These are phyloP conservation scores for Antechinus stuartii DNA, from an alignment of 2,113 vertebrate species.

Conservation along the genomic window DNA sequence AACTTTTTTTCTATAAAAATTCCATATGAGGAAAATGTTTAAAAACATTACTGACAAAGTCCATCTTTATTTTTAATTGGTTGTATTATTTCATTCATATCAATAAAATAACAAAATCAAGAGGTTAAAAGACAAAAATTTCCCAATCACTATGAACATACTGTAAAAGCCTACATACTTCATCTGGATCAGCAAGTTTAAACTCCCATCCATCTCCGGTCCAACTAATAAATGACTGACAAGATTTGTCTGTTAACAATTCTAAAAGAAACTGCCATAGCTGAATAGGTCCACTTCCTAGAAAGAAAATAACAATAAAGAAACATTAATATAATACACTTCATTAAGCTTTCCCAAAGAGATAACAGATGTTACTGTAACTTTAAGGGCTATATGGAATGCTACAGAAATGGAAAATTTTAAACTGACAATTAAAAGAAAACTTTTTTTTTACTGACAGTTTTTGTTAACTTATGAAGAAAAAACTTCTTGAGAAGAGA, in stretches of 20 bases:
- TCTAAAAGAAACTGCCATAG: constrained; percentile 95
- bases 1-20: neutral
- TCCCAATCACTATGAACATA: neutral
- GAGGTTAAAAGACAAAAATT: neutral
- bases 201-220: constrained; percentile 95
- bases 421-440: neutral
- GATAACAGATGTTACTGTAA: neutral
- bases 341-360: neutral
- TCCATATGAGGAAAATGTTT: neutral
- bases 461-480: neutral
- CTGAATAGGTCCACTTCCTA: constrained; percentile 94
- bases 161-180: constrained; percentile 81
- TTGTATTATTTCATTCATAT: neutral
- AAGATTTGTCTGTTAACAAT: constrained; percentile 91
- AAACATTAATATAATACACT: neutral
- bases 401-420: neutral
- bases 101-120: accelerated
- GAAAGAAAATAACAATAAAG: neutral
- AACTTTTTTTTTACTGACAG: too few species aligned
- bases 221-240: constrained; percentile 93
- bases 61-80: neutral
- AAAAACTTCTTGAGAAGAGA: neutral
- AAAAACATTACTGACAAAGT: neutral
- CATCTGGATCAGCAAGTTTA: constrained; percentile 93
- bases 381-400: neutral